These are phyloP conservation scores for Selene dorsalis DNA, from an alignment of 2,797 vertebrate species.

Conservation along the genomic window DNA sequence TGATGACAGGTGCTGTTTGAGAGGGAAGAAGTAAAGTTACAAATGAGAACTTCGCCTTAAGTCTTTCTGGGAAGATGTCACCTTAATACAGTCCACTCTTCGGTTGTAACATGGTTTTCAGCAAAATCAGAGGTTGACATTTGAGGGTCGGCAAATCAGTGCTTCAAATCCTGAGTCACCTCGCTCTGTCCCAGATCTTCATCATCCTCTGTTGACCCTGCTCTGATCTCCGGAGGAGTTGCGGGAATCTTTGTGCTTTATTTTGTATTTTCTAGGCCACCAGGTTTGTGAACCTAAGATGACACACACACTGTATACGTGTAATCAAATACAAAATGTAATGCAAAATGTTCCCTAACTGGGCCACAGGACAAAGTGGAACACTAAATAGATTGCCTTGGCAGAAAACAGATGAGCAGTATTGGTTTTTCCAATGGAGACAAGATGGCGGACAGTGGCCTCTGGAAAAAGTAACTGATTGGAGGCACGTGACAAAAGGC, in stretches of 20 bases:
- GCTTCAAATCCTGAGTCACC: constrained; percentile 41
- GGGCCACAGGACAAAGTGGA: constrained; percentile 59
- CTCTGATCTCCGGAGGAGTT: background rate
- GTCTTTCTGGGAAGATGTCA: constrained; percentile 5
- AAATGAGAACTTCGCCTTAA: background rate
- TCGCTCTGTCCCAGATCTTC: constrained; percentile 16
- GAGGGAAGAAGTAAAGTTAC: background rate
- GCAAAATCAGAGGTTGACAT: constrained; percentile 36
- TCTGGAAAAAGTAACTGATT: constrained; percentile 61
- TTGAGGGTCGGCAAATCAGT: constrained; percentile 22
- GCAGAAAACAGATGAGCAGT: constrained; percentile 50
- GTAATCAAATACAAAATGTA: constrained; percentile 2
- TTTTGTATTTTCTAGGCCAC: background rate
- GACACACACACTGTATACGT: background rate
- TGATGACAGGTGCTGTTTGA: background rate
- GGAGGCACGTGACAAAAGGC: constrained; percentile 20
- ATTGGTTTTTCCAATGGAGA: constrained; percentile 77
- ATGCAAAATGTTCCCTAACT: constrained; percentile 32
- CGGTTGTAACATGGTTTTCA: constrained; percentile 15
- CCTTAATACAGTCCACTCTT: background rate
- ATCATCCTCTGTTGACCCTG: constrained; percentile 2
- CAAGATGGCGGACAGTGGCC: constrained; percentile 52
- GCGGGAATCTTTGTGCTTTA: background rate
- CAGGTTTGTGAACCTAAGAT: background rate
- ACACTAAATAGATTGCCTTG: constrained; percentile 59